Conservation (phyloP, 2,888 invertebrate genomes). For the Priocnemis perturbator region DNA sequence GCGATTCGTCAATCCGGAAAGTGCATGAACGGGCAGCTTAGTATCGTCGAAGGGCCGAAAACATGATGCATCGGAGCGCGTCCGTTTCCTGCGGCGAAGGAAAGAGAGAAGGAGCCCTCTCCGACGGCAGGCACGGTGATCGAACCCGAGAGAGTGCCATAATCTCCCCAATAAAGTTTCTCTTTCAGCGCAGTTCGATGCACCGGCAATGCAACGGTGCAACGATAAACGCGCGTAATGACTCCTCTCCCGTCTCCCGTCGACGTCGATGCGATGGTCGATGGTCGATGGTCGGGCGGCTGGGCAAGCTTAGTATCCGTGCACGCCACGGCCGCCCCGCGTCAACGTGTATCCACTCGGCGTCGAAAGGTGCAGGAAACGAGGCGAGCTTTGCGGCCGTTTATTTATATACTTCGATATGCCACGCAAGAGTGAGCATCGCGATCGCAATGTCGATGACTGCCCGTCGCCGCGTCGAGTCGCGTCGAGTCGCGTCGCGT, state of each 20-base stretch:
- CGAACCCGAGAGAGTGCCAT: neutral
- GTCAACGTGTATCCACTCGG: neutral
- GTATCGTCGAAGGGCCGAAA: neutral
- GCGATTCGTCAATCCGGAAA: too few relatives aligned
- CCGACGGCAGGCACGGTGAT: neutral
- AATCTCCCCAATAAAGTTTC: constrained; percentile 19
- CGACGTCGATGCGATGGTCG: too few relatives aligned
- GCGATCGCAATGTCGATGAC: constrained; percentile 56
- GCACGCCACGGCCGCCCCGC: too few relatives aligned
- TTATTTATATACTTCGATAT: constrained; percentile 58
- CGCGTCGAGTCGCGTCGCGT: too few relatives aligned
- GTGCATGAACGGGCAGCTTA: too few relatives aligned
- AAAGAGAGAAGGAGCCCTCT: constrained; percentile 19
- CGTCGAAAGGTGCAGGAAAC: constrained; percentile 56
- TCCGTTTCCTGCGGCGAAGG: neutral
- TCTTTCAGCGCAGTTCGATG: constrained; percentile 32
- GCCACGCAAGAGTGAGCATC: constrained; percentile 60
- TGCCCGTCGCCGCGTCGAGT: constrained; percentile 20
- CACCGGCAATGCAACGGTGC: constrained; percentile 23
- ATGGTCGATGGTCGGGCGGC: constrained; percentile 18
- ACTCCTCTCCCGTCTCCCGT: constrained; percentile 21
- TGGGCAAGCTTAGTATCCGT: constrained; percentile 11
- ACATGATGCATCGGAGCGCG: neutral
- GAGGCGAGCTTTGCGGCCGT: constrained; percentile 48
- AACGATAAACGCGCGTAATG: constrained; percentile 29